phyloP scores from a whole-genome alignment of 2,888 invertebrate species.

The Entomobrya proxima region DNA sequence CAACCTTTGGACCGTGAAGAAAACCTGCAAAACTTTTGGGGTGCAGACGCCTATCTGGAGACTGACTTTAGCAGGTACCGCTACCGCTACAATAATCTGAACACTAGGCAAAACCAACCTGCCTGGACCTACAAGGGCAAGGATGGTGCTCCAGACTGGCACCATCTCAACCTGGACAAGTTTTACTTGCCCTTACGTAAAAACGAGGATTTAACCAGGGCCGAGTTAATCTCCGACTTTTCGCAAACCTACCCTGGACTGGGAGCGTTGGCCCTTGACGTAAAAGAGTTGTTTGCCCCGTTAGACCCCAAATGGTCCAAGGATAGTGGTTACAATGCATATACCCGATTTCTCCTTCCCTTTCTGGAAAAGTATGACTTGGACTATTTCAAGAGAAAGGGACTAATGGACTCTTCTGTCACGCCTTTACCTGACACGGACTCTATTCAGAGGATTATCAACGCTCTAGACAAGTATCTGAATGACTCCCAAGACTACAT shows the following conservation, averaged over 20 bases:
- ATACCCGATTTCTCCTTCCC: constrained; percentile 18
- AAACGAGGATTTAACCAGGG: background rate
- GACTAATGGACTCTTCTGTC: background rate
- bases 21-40: too few relatives aligned
- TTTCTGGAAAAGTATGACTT: background rate
- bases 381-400: background rate
- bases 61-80: too few relatives aligned
- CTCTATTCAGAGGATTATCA: background rate
- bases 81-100: too few relatives aligned
- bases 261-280: background rate
- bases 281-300: background rate
- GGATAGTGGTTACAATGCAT: background rate
- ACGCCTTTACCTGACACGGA: background rate
- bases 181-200: background rate
- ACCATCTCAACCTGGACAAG: background rate
- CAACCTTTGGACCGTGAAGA: too few relatives aligned
- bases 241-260: constrained; percentile 7
- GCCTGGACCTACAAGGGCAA: constrained; percentile 4
- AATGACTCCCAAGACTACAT: too few relatives aligned
- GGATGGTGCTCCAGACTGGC: background rate
- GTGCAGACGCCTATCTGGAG: too few relatives aligned
- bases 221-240: background rate
- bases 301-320: background rate
- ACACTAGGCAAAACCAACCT: background rate
- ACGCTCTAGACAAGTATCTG: too few relatives aligned